A percentile compares a stretch with the other conserved stretches of the same genome.
Evolutionary conservation across 2,113 vertebrate genomes (phyloP).

Genomic region (Pholis gunnellus): DNA sequence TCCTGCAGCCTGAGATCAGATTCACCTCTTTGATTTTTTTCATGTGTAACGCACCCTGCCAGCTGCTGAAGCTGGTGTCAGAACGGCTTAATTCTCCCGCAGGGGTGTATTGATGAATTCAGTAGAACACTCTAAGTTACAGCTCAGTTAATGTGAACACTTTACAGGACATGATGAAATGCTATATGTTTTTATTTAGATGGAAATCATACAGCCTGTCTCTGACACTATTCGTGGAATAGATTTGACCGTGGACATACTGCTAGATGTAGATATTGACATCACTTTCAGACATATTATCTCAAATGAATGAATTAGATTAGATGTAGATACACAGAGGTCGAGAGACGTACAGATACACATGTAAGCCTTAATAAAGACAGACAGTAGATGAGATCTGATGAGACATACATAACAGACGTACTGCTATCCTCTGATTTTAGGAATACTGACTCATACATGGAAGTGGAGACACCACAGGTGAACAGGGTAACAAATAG

Average conservation of each 20-base stretch:
- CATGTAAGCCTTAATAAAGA: not conserved
- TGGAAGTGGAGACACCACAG: not conserved
- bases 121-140: conserved; percentile 42
- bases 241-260: not conserved
- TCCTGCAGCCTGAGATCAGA: conserved; percentile 67
- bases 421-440: not conserved
- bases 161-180: conserved; percentile 32
- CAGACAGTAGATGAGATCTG: not conserved
- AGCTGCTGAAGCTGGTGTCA: conserved; percentile 57
- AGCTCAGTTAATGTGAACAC: conserved; percentile 35
- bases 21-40: conserved; percentile 53
- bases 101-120: conserved; percentile 44
- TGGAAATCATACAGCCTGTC: conserved; percentile 6
- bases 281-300: not conserved
- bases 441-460: not conserved
- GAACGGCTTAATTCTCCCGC: conserved; percentile 17
- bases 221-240: not conserved
- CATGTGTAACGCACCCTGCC: conserved; percentile 40
- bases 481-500: too few relatives aligned
- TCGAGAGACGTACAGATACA: not conserved
- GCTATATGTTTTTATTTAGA: conserved; percentile 48
- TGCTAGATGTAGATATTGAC: not conserved
- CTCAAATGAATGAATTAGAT: not conserved
- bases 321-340: not conserved
- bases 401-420: not conserved